Conservation (phyloP, 2,113 vertebrate species). For the Myrmecobius fasciatus region DNA sequence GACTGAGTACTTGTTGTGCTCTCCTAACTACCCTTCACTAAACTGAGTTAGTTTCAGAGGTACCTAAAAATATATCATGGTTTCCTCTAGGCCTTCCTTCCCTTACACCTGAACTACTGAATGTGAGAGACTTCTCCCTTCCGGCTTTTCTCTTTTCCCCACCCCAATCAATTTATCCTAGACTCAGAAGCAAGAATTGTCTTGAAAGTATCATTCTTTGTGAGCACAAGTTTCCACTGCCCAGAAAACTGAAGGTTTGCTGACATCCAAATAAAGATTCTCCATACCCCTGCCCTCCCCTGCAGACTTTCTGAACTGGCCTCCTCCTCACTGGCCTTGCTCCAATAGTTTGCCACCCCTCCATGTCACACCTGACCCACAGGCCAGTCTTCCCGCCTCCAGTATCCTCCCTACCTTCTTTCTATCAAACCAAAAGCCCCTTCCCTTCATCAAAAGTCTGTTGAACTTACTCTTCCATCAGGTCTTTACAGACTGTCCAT, state of each 20-base stretch:
- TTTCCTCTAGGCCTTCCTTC: neutral
- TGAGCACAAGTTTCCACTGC: neutral
- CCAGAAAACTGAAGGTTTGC: neutral
- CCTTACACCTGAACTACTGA: neutral
- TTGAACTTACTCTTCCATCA: neutral
- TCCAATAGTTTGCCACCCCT: neutral
- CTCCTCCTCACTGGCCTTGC: neutral
- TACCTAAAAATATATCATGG: neutral
- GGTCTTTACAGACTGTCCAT: neutral
- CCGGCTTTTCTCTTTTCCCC: neutral
- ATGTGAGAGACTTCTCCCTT: neutral
- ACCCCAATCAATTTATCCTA: neutral
- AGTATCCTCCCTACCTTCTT: neutral
- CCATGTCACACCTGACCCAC: neutral
- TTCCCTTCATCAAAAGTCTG: conserved; percentile 25
- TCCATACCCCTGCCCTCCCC: neutral
- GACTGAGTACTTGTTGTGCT: neutral
- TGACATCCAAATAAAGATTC: neutral
- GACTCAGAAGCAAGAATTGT: neutral
- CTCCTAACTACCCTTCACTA: neutral
- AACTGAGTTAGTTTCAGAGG: conserved; percentile 13
- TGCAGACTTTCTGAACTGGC: neutral
- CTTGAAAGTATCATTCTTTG: neutral
- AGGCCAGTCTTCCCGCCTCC: neutral
- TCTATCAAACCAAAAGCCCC: neutral